Evolutionary conservation across 2,888 invertebrate genomes (phyloP).

Genomic region (Elmis aenea): DNA sequence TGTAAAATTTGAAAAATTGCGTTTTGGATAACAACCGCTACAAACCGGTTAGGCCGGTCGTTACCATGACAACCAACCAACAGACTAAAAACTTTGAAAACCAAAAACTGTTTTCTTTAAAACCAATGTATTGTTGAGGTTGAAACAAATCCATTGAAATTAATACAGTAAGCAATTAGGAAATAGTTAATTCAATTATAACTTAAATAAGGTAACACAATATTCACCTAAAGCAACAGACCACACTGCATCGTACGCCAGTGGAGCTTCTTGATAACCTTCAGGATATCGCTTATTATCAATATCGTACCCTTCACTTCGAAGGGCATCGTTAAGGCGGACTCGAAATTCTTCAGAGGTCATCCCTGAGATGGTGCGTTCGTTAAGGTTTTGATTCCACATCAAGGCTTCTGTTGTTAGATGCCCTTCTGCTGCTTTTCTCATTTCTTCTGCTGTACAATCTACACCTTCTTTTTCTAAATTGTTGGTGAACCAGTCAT

Average conservation of each 20-base stretch:
- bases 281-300: conserved; percentile 83
- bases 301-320: conserved; percentile 77
- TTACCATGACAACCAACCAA: too few relatives aligned
- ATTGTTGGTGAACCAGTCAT: conserved; percentile 95
- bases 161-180: too few relatives aligned
- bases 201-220: too few relatives aligned
- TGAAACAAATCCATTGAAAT: too few relatives aligned
- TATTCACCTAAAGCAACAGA: conserved; percentile 84
- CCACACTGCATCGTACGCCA: conserved; percentile 99
- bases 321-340: conserved; percentile 75
- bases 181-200: too few relatives aligned
- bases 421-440: conserved; percentile 92
- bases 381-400: conserved; percentile 92
- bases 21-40: too few relatives aligned
- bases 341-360: conserved; percentile 87
- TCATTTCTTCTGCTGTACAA: conserved; percentile 91
- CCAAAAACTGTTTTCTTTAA: too few relatives aligned
- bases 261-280: conserved; percentile 95
- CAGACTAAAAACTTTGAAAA: too few relatives aligned
- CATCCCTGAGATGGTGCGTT: conserved; percentile 93
- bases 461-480: conserved; percentile 81
- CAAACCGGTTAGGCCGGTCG: too few relatives aligned
- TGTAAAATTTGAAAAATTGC: too few relatives aligned
- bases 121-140: too few relatives aligned
- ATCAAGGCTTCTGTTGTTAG: conserved; percentile 97